These are phyloP conservation scores for Mellilla xanthometata DNA, from an alignment of 2,888 invertebrate genomes.

Conservation along the genomic window DNA sequence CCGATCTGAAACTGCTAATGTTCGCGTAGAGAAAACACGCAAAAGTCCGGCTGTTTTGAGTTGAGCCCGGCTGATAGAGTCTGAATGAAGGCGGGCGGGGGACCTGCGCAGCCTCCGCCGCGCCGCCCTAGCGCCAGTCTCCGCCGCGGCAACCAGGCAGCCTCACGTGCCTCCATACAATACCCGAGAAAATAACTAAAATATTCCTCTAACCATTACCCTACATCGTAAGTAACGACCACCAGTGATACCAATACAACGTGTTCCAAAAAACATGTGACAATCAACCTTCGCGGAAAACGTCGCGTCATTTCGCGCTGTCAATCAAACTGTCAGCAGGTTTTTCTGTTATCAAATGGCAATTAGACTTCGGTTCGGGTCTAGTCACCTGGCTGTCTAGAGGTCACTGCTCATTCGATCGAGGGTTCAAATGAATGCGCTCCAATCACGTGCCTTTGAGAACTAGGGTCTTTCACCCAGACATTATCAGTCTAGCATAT, in stretches of 20 bases:
- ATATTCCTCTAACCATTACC: slow-evolving; percentile 48
- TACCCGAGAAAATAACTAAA: slow-evolving; percentile 44
- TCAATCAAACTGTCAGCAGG: slow-evolving; percentile 36
- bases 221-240: slow-evolving; percentile 59
- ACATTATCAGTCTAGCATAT: slow-evolving; percentile 1
- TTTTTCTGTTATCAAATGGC: slow-evolving; percentile 52
- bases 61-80: slow-evolving; percentile 67
- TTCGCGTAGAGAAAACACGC: slow-evolving; percentile 69
- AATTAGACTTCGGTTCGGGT: slow-evolving; percentile 51
- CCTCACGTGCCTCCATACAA: slow-evolving; percentile 55
- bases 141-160: slow-evolving; percentile 66
- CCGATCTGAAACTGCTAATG: slow-evolving; percentile 52
- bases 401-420: slow-evolving; percentile 59
- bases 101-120: slow-evolving; percentile 75
- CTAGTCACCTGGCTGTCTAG: slow-evolving; percentile 69
- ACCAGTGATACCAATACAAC: background rate
- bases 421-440: slow-evolving; percentile 47
- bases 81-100: slow-evolving; percentile 76
- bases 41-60: slow-evolving; percentile 72
- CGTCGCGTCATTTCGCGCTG: slow-evolving; percentile 35
- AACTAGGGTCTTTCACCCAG: background rate
- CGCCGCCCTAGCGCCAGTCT: slow-evolving; percentile 63
- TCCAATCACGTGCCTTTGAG: slow-evolving; percentile 57
- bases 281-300: slow-evolving; percentile 53
- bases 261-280: background rate